These are phyloP conservation scores for Hydrozoanthus gracilis DNA, from an alignment of 92 coral and sea anemone genomes.

Conservation along the genomic window DNA sequence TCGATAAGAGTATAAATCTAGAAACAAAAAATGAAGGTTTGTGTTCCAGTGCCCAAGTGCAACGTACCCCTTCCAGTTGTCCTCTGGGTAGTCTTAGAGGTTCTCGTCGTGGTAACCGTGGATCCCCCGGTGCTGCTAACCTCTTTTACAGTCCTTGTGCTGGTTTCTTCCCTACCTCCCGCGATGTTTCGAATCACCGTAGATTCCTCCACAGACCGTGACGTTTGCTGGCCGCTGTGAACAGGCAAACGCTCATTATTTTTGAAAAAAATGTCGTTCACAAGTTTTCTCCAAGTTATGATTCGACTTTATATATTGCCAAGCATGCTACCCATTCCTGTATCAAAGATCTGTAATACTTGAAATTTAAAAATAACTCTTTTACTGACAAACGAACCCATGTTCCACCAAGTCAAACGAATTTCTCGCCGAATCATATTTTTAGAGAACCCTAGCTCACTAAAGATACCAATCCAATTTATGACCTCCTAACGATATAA, in stretches of 20 bases:
- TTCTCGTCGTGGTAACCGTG: constrained; percentile 69
- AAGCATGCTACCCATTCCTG: too few relatives aligned
- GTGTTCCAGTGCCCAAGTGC: not conserved
- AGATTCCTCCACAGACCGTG: not conserved
- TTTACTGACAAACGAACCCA: not conserved
- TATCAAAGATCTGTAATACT: too few relatives aligned
- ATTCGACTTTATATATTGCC: too few relatives aligned
- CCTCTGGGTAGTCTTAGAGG: constrained; percentile 60
- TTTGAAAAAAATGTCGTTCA: not conserved
- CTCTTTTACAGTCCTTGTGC: constrained; percentile 70
- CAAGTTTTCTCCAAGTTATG: not conserved
- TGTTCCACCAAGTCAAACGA: not conserved
- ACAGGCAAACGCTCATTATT: not conserved
- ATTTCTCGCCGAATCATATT: too few relatives aligned
- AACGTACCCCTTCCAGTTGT: constrained; percentile 28
- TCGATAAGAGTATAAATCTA: not conserved
- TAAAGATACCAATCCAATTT: too few relatives aligned
- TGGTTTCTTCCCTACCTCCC: constrained; percentile 26
- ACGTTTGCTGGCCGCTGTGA: not conserved
- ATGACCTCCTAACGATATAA: too few relatives aligned
- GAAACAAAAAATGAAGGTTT: not conserved
- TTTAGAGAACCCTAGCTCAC: too few relatives aligned
- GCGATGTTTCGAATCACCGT: constrained; percentile 5
- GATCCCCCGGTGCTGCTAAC: constrained; percentile 64
- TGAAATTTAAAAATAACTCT: not conserved